Percentiles rank a stretch among this genome's conserved stretches.
phyloP scores from a whole-genome alignment of 2,113 vertebrate species.

The Illadopsis cleaveri region DNA sequence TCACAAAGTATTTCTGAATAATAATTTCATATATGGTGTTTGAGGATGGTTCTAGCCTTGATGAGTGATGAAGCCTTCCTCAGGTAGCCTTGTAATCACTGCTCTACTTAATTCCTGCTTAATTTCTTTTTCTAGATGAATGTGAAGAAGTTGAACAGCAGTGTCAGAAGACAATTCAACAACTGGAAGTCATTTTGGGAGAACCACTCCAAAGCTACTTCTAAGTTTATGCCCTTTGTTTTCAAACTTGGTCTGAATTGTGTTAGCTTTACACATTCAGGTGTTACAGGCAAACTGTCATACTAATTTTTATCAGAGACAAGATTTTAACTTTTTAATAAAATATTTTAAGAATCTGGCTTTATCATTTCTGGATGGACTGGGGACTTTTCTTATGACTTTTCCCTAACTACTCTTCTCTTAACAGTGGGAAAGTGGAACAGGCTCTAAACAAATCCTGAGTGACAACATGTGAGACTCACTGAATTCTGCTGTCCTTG shows the following conservation, averaged over 20 bases:
- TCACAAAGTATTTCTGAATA: not conserved
- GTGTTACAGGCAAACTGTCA: not conserved
- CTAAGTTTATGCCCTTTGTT: conserved; percentile 52
- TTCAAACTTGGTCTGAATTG: not conserved
- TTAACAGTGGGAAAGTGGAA: not conserved
- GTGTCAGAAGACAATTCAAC: conserved; percentile 91
- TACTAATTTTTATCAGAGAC: conserved; percentile 8
- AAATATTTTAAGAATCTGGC: not conserved
- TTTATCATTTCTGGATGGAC: not conserved
- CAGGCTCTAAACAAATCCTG: not conserved
- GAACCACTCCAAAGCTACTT: conserved; percentile 96
- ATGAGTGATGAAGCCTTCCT: not conserved
- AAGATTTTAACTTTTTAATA: conserved; percentile 47
- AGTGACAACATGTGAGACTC: not conserved
- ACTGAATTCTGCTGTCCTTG: not conserved
- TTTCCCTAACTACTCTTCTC: not conserved
- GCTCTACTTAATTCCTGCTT: not conserved
- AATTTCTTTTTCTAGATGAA: conserved; percentile 81
- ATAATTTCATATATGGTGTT: not conserved
- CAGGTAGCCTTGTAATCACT: not conserved
- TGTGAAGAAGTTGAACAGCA: conserved; percentile 94
- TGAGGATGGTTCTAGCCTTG: not conserved
- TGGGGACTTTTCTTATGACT: not conserved
- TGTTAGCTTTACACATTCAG: not conserved
- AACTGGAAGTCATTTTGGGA: conserved; percentile 89